Evolutionary conservation across 2,888 invertebrate species (phyloP), one percentile per base, ranked within the genome.

Genomic region (Caenorhabditis zanzibari): DNA sequence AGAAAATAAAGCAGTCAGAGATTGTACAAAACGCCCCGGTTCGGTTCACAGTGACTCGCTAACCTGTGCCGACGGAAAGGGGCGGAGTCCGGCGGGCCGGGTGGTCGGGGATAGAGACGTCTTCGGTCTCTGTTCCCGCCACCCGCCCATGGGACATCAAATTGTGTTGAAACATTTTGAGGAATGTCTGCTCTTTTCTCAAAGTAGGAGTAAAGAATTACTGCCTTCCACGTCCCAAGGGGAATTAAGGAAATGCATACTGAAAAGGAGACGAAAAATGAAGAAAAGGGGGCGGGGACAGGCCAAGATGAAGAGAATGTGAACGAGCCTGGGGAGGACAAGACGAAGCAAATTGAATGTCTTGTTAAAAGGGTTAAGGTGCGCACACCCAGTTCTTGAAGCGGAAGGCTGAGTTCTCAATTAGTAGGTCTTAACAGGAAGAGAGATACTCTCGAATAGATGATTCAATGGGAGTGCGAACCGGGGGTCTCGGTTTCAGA

Each of bases 81-180:
- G 79, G 79, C 79, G 79, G 79, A 54, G 79, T 64, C 71, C 56
- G 47, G 47, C 58, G 41, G 54, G 71, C 77, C 71, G 71, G 79
- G 52, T 64, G 79, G 79, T 56, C 71, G 47, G n/a, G n/a, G 52
- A 38, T 26, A 22, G 54, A 71, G 61, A 49, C 63, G 77, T 71
- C 64, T 41, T 59, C 63, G 41, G 6, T 44, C n/a, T 54, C 24
- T 52, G 38, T 59, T 63, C 54, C 56, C 41, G 56, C 52, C 72
- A 52, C 38, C 81, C 81, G 74, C 74, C 81, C 81, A 73, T 76
- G 75, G 69, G 74, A 76, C 63, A 74, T 69, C 69, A 59, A 74
- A 74, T 81, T 75, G 81, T 81, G 81, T 81, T 75, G 81, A 81
- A 81, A 81, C 75, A 75, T 81, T 81, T 81, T 81, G 75, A 76